Percentiles rank a stretch among this genome's conserved stretches.
phyloP scores from a whole-genome alignment of 2,797 vertebrate genomes.

The Malurus leucopterus region DNA sequence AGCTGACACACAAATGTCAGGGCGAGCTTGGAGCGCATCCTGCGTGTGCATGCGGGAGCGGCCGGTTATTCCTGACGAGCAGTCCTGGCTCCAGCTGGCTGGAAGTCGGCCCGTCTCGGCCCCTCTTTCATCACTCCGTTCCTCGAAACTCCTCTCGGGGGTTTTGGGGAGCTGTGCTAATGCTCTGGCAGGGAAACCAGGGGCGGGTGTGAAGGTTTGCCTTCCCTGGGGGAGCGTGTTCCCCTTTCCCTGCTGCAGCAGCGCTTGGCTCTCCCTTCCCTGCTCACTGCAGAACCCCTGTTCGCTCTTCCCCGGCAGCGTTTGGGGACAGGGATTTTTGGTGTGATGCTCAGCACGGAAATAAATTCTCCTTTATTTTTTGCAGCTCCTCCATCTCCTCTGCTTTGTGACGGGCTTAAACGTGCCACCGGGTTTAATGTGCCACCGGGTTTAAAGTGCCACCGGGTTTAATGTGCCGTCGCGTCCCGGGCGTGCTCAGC shows the following conservation, averaged over 20 bases:
- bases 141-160: neutral
- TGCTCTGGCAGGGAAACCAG: neutral
- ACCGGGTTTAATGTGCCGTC: neutral
- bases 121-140: neutral
- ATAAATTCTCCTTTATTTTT: neutral
- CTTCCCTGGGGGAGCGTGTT: neutral
- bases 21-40: neutral
- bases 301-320: fast-evolving
- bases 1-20: neutral
- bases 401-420: neutral
- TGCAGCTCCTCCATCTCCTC: neutral
- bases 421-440: neutral
- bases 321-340: neutral
- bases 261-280: neutral
- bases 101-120: neutral
- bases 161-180: neutral
- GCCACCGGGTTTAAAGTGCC: neutral
- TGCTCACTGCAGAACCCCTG: fast-evolving
- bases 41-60: neutral
- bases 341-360: neutral
- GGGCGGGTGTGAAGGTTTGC: neutral
- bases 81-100: neutral
- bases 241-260: neutral
- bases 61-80: neutral
- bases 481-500: neutral